Evolutionary conservation across 2,888 invertebrate species (phyloP).

Genomic region (Catocala fraxini): DNA sequence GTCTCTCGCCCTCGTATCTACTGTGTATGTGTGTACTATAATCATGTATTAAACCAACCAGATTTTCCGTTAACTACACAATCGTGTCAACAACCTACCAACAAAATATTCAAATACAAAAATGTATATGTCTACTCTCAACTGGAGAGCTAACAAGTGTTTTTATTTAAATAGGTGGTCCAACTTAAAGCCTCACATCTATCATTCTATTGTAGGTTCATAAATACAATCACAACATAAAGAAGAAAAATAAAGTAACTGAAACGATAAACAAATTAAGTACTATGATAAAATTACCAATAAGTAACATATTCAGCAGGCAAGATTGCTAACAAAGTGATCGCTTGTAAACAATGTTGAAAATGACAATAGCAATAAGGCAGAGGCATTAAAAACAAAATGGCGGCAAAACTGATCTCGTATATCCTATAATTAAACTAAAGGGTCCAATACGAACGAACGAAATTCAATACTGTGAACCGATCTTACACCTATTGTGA

Average conservation of each 20-base stretch:
- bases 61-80: constrained; percentile 22
- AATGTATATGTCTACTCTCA: constrained; percentile 49
- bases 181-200: constrained; percentile 70
- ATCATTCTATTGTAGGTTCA: constrained; percentile 55
- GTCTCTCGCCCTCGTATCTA: constrained; percentile 71
- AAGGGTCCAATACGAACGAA: constrained; percentile 57
- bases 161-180: constrained; percentile 68
- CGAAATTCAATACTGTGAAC: constrained; percentile 72
- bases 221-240: constrained; percentile 55
- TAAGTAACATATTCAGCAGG: constrained; percentile 71
- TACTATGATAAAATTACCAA: constrained; percentile 60
- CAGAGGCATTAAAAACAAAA: constrained; percentile 68
- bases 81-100: constrained; percentile 28
- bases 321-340: constrained; percentile 71
- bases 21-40: constrained; percentile 70
- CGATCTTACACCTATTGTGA: constrained; percentile 69
- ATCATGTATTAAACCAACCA: constrained; percentile 39
- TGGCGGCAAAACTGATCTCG: constrained; percentile 57
- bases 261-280: constrained; percentile 51
- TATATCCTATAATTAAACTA: constrained; percentile 59
- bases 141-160: constrained; percentile 45
- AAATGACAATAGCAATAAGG: constrained; percentile 57
- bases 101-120: constrained; percentile 26
- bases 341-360: constrained; percentile 50
- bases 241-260: constrained; percentile 23